A percentile compares a stretch with the other conserved stretches of the same genome.
Conservation (phyloP, 2,888 invertebrate genomes). For the Alentia gelatinosa region DNA sequence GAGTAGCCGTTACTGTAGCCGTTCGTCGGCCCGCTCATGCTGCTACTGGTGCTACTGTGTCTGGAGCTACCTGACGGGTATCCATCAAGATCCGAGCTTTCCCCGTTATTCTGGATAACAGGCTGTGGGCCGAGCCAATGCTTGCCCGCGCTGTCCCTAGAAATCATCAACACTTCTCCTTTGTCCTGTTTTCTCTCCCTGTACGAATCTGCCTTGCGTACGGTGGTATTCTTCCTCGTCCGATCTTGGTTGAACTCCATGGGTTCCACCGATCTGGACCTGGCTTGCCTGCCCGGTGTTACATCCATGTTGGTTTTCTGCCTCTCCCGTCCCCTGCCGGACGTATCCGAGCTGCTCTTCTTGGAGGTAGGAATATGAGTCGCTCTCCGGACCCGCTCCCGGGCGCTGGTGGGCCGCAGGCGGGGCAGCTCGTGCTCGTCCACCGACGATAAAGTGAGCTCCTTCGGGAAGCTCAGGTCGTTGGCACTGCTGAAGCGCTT, state of each 20-base stretch:
- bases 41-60: slow-evolving; percentile 26
- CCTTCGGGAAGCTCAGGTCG: slow-evolving; percentile 42
- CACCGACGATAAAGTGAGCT: not conserved
- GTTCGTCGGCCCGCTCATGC: not conserved
- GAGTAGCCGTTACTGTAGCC: slow-evolving; percentile 13
- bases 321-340: slow-evolving; percentile 14
- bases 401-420: slow-evolving; percentile 8
- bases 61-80: slow-evolving; percentile 1
- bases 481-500: slow-evolving; percentile 42
- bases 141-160: slow-evolving; percentile 32
- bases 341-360: not conserved
- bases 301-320: not conserved
- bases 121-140: not conserved
- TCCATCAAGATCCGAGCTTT: not conserved
- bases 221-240: not conserved
- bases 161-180: slow-evolving; percentile 7
- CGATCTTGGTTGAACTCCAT: slow-evolving; percentile 28
- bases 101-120: not conserved
- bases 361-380: not conserved
- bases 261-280: slow-evolving; percentile 35
- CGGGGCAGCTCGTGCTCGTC: not conserved
- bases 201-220: not conserved
- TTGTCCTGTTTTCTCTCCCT: not conserved
- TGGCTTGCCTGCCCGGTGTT: not conserved
- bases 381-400: not conserved